These are phyloP conservation scores for Dyspetes luteomarginatus DNA, from an alignment of 2,888 invertebrate genomes.

Conservation along the genomic window DNA sequence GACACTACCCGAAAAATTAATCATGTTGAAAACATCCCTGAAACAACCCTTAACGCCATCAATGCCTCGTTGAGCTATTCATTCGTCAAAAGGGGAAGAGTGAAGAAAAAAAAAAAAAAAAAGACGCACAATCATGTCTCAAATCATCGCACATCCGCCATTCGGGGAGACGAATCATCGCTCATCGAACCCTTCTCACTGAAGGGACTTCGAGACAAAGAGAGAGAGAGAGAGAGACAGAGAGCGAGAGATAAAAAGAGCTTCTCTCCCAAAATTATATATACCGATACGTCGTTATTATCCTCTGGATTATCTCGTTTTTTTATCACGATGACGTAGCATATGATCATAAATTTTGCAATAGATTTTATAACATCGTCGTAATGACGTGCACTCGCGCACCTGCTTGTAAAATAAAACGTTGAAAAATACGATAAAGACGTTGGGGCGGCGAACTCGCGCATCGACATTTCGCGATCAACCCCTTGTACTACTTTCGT, in stretches of 20 bases:
- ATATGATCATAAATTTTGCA: conserved; percentile 42
- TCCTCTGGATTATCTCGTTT: conserved; percentile 50
- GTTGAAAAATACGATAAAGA: conserved; percentile 30
- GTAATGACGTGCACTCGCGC: conserved; percentile 54
- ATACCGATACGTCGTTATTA: conserved; percentile 61
- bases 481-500: conserved; percentile 29
- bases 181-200: background rate
- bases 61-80: background rate
- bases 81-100: background rate
- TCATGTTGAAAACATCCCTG: conserved; percentile 10
- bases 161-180: background rate
- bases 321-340: conserved; percentile 53
- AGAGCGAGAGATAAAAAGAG: conserved; percentile 1
- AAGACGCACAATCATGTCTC: background rate
- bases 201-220: background rate
- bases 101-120: background rate
- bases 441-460: conserved; percentile 56
- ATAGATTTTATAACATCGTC: conserved; percentile 39
- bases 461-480: conserved; percentile 62
- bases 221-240: background rate
- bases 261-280: conserved; percentile 23
- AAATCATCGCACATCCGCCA: background rate
- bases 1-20: background rate
- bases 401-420: conserved; percentile 33
- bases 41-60: conserved; percentile 39